phyloP scores from a whole-genome alignment of 2,113 vertebrate genomes.

The Murina feae region DNA sequence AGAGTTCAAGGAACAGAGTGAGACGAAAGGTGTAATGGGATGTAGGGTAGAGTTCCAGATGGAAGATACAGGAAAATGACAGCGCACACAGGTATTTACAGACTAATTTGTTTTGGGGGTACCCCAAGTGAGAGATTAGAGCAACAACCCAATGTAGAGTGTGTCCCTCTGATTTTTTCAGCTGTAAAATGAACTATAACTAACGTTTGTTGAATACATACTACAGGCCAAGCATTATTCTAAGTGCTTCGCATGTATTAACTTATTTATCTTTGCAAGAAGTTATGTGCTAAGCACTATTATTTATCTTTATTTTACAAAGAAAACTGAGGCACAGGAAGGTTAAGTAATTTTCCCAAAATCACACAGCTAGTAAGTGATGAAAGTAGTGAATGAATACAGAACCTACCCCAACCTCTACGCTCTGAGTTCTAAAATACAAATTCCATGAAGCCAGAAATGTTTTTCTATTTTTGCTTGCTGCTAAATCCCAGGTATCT shows the following conservation, averaged over 20 bases:
- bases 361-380: not conserved
- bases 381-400: not conserved
- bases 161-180: not conserved
- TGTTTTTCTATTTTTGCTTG: not conserved
- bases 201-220: not conserved
- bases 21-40: not conserved
- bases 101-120: not conserved
- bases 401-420: not conserved
- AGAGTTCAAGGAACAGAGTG: not conserved
- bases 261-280: not conserved
- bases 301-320: not conserved
- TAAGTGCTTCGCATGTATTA: not conserved
- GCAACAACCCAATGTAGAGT: not conserved
- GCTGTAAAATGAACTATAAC: not conserved
- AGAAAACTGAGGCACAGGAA: not conserved
- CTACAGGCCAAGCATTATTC: not conserved
- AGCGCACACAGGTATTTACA: rapidly evolving
- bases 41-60: not conserved
- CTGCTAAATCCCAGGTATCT: not conserved
- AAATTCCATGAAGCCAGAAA: not conserved
- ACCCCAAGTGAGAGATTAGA: not conserved
- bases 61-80: not conserved
- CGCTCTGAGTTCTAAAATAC: not conserved
- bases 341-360: not conserved
- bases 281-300: not conserved